phyloP scores from a whole-genome alignment of 2,888 invertebrate genomes.

The Perdita meconis region DNA sequence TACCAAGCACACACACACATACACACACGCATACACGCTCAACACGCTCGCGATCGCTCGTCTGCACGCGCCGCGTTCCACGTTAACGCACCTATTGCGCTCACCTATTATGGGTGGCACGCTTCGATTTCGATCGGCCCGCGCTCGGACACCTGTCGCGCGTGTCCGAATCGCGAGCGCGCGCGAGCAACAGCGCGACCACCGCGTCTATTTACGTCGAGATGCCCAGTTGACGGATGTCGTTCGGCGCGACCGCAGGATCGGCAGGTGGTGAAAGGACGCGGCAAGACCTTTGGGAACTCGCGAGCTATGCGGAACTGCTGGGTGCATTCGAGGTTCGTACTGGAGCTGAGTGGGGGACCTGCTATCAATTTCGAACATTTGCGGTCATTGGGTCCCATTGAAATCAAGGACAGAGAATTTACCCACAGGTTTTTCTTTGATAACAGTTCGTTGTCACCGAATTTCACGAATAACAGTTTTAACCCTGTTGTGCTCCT shows the following conservation, averaged over 20 bases:
- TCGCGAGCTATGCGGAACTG: too few species aligned
- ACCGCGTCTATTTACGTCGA: conserved; percentile 64
- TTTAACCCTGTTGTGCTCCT: too few species aligned
- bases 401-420: too few species aligned
- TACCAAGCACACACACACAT: conserved; percentile 73
- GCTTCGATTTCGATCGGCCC: conserved; percentile 76
- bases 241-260: conserved; percentile 34
- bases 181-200: too few species aligned
- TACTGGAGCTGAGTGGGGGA: too few species aligned
- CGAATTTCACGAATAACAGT: too few species aligned
- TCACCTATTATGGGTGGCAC: conserved; percentile 65
- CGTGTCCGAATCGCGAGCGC: conserved; percentile 38
- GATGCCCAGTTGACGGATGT: conserved; percentile 33
- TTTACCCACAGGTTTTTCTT: too few species aligned
- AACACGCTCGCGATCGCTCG: conserved; percentile 28
- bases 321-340: too few species aligned
- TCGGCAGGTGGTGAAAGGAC: conserved; percentile 5
- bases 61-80: conserved; percentile 18
- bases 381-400: too few species aligned
- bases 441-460: too few species aligned
- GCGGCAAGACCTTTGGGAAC: too few species aligned
- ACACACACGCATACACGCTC: neutral
- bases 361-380: too few species aligned
- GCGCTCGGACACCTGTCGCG: conserved; percentile 78
- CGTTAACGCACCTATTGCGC: conserved; percentile 31